Percentiles rank a stretch among this genome's conserved stretches.
phyloP scores from a whole-genome alignment of 1,140 invertebrate genomes.

The Episyrphus balteatus region DNA sequence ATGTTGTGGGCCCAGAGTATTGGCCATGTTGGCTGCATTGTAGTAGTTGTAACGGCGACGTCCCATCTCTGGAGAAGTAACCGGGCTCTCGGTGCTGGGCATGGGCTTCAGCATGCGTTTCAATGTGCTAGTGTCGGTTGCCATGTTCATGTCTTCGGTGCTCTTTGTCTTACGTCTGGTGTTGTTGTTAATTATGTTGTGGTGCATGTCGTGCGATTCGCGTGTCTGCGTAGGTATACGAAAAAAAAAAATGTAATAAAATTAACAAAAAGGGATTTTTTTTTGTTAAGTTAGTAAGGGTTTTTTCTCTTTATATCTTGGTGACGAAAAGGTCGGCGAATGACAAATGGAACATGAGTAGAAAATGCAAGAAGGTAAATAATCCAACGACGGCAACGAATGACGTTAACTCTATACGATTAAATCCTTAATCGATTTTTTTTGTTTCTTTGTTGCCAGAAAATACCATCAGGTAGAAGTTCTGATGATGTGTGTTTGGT shows the following conservation, averaged over 20 bases:
- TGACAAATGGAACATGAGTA: neutral
- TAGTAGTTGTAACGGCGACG: slow-evolving; percentile 53
- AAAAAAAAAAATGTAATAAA: slow-evolving; percentile 3
- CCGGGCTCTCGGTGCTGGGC: slow-evolving; percentile 73
- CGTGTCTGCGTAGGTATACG: slow-evolving; percentile 19
- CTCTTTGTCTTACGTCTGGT: slow-evolving; percentile 72
- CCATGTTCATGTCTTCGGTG: slow-evolving; percentile 82
- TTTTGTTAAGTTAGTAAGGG: neutral
- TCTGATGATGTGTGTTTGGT: too few species aligned
- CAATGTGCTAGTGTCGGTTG: slow-evolving; percentile 69
- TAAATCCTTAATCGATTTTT: too few species aligned
- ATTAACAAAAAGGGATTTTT: neutral
- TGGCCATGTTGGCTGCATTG: slow-evolving; percentile 39
- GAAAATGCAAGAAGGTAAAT: neutral
- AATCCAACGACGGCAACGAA: too few species aligned
- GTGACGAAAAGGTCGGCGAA: neutral
- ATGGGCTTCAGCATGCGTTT: slow-evolving; percentile 91
- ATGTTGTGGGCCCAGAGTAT: slow-evolving; percentile 37
- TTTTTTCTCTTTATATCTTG: neutral
- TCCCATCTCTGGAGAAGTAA: slow-evolving; percentile 79
- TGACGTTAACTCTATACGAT: too few species aligned
- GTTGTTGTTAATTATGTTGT: slow-evolving; percentile 62
- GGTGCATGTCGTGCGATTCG: slow-evolving; percentile 39
- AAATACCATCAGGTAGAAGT: too few species aligned
- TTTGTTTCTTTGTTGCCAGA: too few species aligned